Base-by-base conservation (phyloP, 2,888 invertebrate species). In the Nomada goodeniana region DNA sequence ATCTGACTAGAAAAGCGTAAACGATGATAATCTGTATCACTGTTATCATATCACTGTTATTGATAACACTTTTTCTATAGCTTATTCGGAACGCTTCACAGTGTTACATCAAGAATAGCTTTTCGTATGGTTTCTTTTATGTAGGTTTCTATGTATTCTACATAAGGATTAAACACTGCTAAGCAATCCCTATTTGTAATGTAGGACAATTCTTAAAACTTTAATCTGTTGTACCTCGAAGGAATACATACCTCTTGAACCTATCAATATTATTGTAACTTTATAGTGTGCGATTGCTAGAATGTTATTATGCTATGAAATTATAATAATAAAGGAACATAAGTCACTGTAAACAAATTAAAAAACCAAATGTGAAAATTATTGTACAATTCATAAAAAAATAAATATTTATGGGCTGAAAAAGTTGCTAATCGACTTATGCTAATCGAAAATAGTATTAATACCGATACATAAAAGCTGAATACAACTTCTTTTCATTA, bases 51-150 rank as follows among this genome's bases (percentile, higher is more conserved):
- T 71, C 53, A 60, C 2, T 52, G 7, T 42, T 2, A 50, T 9
- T 42, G 61, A 53, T 42, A 63, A 50, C 18, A 59, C n/a, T 18
- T 68, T 44, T 47, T 50, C 57, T 36, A 65, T 18, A 53, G 29
- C 20, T 61, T n/a, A 47, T 57, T 52, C 10, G 11, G 52, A 47
- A 42, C 23, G 29, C 36, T 74, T 73, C 23, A 11, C 29, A 53
- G 9, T 36, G 44, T 55, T 52, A 65, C 77, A 78, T 73, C 72
- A 63, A 53, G 79, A 76, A 63, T 65, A 74, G 57, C 20, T 60
- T 52, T n/a, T 36, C 42, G 20, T 79, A 84, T 65, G 83, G 83
- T 70, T 84, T 84, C 83, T 65, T 76, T 73, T 61, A 84, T 65
- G 63, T 83, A 83, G 71, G 72, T 84, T 79, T 79, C 76, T 84